Conservation (phyloP, 2,888 invertebrate genomes). For the Cataglyphis livida region DNA sequence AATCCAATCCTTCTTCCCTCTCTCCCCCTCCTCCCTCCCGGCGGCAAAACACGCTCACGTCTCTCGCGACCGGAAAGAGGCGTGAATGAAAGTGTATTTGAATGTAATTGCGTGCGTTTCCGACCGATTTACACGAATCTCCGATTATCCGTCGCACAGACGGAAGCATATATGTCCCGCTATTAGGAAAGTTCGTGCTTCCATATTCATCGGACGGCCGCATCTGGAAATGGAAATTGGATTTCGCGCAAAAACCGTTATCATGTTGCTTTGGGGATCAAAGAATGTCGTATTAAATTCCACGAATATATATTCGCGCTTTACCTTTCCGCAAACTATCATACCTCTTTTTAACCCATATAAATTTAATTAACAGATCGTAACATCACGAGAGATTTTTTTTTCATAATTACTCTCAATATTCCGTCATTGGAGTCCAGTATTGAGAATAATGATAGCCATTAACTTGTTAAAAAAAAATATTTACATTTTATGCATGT, state of each 20-base stretch:
- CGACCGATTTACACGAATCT: slow-evolving; percentile 65
- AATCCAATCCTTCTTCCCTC: neutral
- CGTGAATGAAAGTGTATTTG: slow-evolving; percentile 45
- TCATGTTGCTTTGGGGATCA: slow-evolving; percentile 43
- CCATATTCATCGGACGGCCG: slow-evolving; percentile 62
- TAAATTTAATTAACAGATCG: slow-evolving; percentile 1
- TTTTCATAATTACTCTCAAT: neutral
- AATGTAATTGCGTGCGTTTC: slow-evolving; percentile 32
- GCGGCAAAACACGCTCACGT: slow-evolving; percentile 4
- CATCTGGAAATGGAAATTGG: slow-evolving; percentile 57
- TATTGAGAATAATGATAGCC: neutral
- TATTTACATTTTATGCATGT: neutral
- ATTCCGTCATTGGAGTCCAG: neutral
- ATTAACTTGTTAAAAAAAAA: slow-evolving; percentile 35
- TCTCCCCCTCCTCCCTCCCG: neutral
- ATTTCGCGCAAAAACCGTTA: slow-evolving; percentile 47
- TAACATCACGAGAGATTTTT: neutral
- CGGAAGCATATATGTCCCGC: neutral
- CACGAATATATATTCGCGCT: neutral
- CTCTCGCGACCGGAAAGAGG: neutral
- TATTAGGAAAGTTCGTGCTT: slow-evolving; percentile 63
- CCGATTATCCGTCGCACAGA: slow-evolving; percentile 30
- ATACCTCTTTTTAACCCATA: neutral
- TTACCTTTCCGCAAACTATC: neutral
- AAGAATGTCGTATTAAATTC: slow-evolving; percentile 33